phyloP scores from a whole-genome alignment of 1,140 invertebrate species.

The Trypoxylus dichotomus region DNA sequence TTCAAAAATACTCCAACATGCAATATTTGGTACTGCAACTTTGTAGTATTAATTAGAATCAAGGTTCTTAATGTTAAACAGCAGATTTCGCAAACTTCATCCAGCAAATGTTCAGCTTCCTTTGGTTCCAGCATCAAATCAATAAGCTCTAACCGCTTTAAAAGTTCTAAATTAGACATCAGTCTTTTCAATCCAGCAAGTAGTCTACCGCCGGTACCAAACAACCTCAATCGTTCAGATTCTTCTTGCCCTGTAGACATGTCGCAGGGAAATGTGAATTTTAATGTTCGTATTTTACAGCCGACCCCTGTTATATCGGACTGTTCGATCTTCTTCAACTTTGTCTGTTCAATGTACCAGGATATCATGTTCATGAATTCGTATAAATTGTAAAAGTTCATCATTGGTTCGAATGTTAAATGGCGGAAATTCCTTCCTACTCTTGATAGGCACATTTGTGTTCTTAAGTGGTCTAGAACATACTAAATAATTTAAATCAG shows the following conservation, averaged over 20 bases:
- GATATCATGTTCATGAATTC: slow-evolving; percentile 82
- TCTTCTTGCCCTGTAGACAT: slow-evolving; percentile 64
- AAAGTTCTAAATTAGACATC: slow-evolving; percentile 66
- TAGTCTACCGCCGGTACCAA: slow-evolving; percentile 77
- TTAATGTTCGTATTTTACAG: slow-evolving; percentile 62
- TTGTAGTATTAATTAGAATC: slow-evolving; percentile 76
- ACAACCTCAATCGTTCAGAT: slow-evolving; percentile 63
- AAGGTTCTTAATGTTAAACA: slow-evolving; percentile 66
- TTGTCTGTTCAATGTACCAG: slow-evolving; percentile 65
- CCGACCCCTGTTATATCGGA: slow-evolving; percentile 58
- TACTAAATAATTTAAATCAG: slow-evolving; percentile 54
- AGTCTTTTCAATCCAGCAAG: slow-evolving; percentile 70
- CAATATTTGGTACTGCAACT: slow-evolving; percentile 70
- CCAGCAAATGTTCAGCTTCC: slow-evolving; percentile 72
- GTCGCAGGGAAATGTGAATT: slow-evolving; percentile 81
- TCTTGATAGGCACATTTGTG: slow-evolving; percentile 70
- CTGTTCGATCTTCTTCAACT: slow-evolving; percentile 39
- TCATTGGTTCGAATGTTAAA: slow-evolving; percentile 72
- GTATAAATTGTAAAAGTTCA: slow-evolving; percentile 81
- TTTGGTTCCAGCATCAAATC: slow-evolving; percentile 75
- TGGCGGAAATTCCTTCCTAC: slow-evolving; percentile 70
- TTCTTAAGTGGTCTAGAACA: slow-evolving; percentile 74
- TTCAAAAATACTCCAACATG: slow-evolving; percentile 79
- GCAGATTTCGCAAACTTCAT: slow-evolving; percentile 71
- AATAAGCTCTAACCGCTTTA: slow-evolving; percentile 70